These are phyloP conservation scores for Crenuchus spilurus DNA, from an alignment of 2,797 vertebrate species.

Conservation along the genomic window DNA sequence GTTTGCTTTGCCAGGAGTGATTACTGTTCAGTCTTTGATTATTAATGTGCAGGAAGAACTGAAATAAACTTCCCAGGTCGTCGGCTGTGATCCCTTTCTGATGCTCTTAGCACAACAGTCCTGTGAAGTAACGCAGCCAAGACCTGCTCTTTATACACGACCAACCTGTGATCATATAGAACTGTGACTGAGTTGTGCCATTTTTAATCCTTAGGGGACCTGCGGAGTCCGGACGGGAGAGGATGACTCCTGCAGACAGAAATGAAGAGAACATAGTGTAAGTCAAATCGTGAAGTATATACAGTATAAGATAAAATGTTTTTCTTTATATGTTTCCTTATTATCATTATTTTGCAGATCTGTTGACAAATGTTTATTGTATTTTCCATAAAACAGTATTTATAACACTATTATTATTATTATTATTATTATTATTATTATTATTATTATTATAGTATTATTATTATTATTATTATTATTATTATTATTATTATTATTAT, in stretches of 20 bases:
- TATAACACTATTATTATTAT: too few relatives aligned
- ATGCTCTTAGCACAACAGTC: not conserved
- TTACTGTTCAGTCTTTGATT: not conserved
- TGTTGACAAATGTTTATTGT: too few relatives aligned
- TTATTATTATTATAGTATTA: too few relatives aligned
- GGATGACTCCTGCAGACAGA: constrained; percentile 46
- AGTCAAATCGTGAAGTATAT: not conserved
- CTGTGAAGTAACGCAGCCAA: not conserved
- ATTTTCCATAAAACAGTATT: too few relatives aligned
- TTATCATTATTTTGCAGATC: too few relatives aligned
- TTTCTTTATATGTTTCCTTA: too few relatives aligned
- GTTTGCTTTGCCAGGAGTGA: not conserved
- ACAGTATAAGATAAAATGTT: not conserved
- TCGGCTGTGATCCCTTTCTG: not conserved
- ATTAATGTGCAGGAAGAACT: not conserved
- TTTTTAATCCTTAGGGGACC: constrained; percentile 26
- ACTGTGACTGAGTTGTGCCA: not conserved
- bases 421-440: too few relatives aligned
- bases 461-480: too few relatives aligned
- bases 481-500: too few relatives aligned
- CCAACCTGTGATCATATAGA: not conserved
- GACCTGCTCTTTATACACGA: not conserved
- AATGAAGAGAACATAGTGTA: constrained; percentile 31
- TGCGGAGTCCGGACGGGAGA: constrained; percentile 31
- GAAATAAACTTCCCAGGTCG: not conserved